These are phyloP conservation scores for Cossypha polioptera DNA, from an alignment of 2,797 vertebrate genomes.

Conservation along the genomic window DNA sequence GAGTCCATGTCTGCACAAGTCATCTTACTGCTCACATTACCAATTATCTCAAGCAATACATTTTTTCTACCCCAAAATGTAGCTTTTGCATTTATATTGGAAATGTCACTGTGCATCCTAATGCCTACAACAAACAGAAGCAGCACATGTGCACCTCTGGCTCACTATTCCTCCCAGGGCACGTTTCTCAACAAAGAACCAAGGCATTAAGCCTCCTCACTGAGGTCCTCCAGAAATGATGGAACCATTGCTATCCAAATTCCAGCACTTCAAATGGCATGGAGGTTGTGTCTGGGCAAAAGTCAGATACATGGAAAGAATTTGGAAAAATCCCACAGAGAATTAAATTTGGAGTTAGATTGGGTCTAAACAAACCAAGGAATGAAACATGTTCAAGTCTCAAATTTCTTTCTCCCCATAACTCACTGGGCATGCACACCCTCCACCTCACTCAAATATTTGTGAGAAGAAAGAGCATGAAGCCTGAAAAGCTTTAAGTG, in stretches of 20 bases:
- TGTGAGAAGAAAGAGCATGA: background rate
- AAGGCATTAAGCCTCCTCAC: background rate
- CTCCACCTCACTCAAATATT: background rate
- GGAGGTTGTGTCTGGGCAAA: background rate
- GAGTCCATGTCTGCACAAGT: background rate
- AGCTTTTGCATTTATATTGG: background rate
- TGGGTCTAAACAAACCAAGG: background rate
- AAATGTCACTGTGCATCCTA: background rate
- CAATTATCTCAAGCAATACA: background rate
- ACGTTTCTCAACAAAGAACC: background rate
- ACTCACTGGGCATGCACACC: background rate
- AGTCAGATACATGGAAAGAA: background rate
- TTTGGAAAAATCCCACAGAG: background rate
- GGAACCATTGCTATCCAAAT: background rate
- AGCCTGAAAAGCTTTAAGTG: background rate
- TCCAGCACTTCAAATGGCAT: background rate
- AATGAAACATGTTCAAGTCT: background rate
- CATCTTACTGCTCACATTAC: background rate
- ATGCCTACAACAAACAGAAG: background rate
- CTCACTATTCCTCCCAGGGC: background rate
- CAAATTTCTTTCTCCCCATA: background rate
- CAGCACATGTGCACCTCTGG: background rate
- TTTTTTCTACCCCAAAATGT: rapidly evolving
- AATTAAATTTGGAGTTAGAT: background rate
- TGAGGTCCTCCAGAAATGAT: background rate